Evolutionary conservation across 1,140 invertebrate genomes (phyloP).

Genomic region (Anagrus nilaparvatae): DNA sequence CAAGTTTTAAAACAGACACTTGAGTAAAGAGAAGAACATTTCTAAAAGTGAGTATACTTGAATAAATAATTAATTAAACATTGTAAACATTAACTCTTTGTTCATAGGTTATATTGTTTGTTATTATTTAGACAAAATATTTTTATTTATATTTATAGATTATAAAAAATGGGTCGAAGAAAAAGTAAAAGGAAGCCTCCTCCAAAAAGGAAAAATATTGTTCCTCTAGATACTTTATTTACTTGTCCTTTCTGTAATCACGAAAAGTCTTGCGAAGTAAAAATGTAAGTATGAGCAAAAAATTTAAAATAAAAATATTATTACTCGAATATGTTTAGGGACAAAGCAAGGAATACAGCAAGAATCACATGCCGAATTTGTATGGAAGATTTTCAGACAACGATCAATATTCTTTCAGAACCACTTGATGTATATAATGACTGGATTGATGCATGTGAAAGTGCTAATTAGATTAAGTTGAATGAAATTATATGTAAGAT

Average conservation of each 20-base stretch:
- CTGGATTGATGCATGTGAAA: slow-evolving; percentile 99
- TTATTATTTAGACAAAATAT: no score
- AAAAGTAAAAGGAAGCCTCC: slow-evolving; percentile 97
- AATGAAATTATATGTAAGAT: no score
- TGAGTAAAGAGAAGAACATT: no score
- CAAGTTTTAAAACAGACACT: no score
- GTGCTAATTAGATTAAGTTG: slow-evolving; percentile 68
- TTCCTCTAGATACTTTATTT: slow-evolving; percentile 90
- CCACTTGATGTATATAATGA: slow-evolving; percentile 98
- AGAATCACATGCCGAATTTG: slow-evolving; percentile 91
- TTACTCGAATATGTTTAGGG: slow-evolving; percentile 54
- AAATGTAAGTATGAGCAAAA: slow-evolving; percentile 89
- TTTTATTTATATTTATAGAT: no score
- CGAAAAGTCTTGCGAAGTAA: slow-evolving; percentile 98
- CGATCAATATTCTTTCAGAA: slow-evolving; percentile 93
- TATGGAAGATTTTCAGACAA: slow-evolving; percentile 92
- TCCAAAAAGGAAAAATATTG: slow-evolving; percentile 85
- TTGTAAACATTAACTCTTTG: no score
- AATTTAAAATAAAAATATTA: slow-evolving; percentile 2
- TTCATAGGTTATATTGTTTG: no score
- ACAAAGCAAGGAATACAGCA: slow-evolving; percentile 84
- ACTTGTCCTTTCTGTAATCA: slow-evolving; percentile 99
- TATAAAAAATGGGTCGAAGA: slow-evolving; percentile 77
- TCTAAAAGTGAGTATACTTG: no score
- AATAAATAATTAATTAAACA: no score